Percentiles rank a stretch among this genome's conserved stretches.
phyloP scores from a whole-genome alignment of 1,140 invertebrate genomes.

The Neomicropteryx cornuta region DNA sequence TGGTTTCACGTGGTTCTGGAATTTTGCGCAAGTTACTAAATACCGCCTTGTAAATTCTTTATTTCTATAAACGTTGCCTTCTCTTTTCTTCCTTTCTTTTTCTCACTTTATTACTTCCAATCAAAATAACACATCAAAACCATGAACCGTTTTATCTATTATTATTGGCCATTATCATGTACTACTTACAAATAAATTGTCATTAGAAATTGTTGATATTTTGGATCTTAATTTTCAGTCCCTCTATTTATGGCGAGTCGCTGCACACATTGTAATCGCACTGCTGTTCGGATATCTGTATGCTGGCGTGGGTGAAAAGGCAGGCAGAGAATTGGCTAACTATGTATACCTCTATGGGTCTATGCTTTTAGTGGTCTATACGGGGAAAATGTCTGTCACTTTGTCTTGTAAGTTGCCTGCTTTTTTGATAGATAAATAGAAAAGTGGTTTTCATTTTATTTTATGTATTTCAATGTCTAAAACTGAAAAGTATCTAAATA shows the following conservation, averaged over 20 bases:
- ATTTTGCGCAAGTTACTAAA: too few species aligned
- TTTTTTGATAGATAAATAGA: constrained; percentile 7
- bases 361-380: constrained; percentile 74
- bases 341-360: constrained; percentile 88
- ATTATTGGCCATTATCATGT: too few species aligned
- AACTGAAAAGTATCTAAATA: too few species aligned
- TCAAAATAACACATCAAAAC: too few species aligned
- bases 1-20: too few species aligned
- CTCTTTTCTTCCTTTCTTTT: too few species aligned
- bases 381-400: constrained; percentile 83
- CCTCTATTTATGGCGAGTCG: constrained; percentile 59
- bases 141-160: too few species aligned
- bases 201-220: background rate
- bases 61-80: too few species aligned
- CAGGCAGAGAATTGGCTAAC: constrained; percentile 77
- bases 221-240: constrained; percentile 35
- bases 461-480: constrained; percentile 4
- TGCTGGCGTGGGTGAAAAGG: constrained; percentile 73
- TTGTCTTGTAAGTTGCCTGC: constrained; percentile 65
- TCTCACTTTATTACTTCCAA: too few species aligned
- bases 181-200: constrained; percentile 9
- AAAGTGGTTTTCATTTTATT: too few species aligned
- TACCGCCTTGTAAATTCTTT: too few species aligned
- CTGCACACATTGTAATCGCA: constrained; percentile 74
- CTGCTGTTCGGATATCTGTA: constrained; percentile 85